Conservation (phyloP, 2,797 vertebrate species). For the Pantherophis alleghaniensis region DNA sequence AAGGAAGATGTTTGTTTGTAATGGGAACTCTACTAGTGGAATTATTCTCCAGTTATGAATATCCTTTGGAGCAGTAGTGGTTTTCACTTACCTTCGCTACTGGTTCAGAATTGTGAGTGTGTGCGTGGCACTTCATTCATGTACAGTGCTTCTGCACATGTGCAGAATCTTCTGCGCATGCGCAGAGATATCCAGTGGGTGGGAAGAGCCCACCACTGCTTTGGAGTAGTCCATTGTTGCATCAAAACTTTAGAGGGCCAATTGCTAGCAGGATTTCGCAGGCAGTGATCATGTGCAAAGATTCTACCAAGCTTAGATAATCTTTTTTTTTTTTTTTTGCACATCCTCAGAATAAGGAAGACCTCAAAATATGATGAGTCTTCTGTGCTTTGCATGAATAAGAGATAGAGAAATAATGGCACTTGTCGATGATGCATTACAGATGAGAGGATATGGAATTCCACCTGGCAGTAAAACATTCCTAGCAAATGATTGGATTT, state of each 20-base stretch:
- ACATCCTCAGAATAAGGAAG: conserved; percentile 14
- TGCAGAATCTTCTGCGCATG: too few species aligned
- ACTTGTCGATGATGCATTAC: conserved; percentile 19
- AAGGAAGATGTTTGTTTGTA: background rate
- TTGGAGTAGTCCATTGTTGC: background rate
- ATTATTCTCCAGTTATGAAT: background rate
- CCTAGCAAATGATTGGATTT: background rate
- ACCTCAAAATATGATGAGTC: conserved; percentile 22
- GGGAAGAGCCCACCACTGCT: background rate
- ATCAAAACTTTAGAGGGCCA: background rate
- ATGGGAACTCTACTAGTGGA: background rate
- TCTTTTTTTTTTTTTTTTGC: background rate
- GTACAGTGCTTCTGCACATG: too few species aligned
- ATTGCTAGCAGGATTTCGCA: background rate
- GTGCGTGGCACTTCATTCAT: too few species aligned
- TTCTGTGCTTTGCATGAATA: conserved; percentile 42
- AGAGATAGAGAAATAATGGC: conserved; percentile 33
- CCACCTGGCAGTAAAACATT: conserved; percentile 12
- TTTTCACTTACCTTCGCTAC: too few species aligned
- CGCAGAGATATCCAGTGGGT: too few species aligned
- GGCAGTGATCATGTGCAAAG: conserved; percentile 7
- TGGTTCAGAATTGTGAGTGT: too few species aligned
- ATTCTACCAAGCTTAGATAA: background rate
- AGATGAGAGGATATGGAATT: conserved; percentile 36
- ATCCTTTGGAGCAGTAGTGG: background rate